phyloP scores from a whole-genome alignment of 1,140 invertebrate genomes.

The Brachionus rubens region DNA sequence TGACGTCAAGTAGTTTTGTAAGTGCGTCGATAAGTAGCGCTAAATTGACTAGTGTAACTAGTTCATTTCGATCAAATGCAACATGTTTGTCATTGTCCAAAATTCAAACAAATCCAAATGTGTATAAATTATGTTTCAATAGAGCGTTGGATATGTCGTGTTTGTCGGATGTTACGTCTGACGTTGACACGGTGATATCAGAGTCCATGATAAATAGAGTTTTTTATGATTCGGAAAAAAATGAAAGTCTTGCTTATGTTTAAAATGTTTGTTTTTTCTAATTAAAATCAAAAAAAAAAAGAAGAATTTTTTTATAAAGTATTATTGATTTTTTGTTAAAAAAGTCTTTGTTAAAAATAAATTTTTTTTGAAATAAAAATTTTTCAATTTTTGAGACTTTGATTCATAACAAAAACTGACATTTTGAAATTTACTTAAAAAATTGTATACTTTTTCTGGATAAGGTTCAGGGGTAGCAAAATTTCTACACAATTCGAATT shows the following conservation, averaged over 20 bases:
- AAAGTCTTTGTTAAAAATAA: no score
- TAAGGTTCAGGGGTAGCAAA: no score
- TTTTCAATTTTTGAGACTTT: no score
- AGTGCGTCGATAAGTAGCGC: background rate
- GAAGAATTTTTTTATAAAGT: no score
- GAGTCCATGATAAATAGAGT: background rate
- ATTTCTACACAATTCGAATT: no score
- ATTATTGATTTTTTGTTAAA: no score
- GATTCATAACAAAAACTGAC: no score
- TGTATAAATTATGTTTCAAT: constrained; percentile 37
- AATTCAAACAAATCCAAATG: constrained; percentile 23
- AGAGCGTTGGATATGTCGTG: background rate
- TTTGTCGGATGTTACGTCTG: background rate
- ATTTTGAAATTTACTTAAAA: no score
- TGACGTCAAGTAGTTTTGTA: background rate
- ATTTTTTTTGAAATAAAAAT: no score
- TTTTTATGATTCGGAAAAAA: background rate
- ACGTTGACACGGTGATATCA: no score
- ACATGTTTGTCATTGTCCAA: constrained; percentile 19
- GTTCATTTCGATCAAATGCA: constrained; percentile 2
- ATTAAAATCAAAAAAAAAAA: no score
- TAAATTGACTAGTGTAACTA: constrained; percentile 20
- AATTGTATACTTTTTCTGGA: no score
- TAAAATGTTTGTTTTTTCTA: constrained; percentile 1
- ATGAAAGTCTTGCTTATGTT: constrained; percentile 33